phyloP scores from a whole-genome alignment of 2,888 invertebrate genomes.

The Platynereis dumerilii region DNA sequence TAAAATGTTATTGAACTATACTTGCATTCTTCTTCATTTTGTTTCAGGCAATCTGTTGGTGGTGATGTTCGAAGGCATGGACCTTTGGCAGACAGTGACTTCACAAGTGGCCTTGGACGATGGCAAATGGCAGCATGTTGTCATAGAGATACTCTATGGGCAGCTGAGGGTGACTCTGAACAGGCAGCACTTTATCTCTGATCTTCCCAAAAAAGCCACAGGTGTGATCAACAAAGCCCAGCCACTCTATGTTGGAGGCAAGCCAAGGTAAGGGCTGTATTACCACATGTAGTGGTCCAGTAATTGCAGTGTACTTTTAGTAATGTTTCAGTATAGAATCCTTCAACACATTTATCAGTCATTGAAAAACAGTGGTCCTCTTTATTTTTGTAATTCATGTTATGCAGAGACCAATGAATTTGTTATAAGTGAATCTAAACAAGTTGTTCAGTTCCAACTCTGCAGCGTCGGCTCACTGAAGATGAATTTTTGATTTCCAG shows the following conservation, averaged over 20 bases:
- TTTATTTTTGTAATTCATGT: no score
- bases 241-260: conserved; percentile 14
- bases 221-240: background rate
- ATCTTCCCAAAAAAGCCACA: conserved; percentile 4
- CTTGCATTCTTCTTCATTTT: background rate
- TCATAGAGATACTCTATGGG: conserved; percentile 93
- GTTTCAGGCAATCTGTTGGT: conserved; percentile 12
- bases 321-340: no score
- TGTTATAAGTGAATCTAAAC: no score
- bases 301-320: no score
- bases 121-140: conserved; percentile 95
- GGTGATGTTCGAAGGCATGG: conserved; percentile 6
- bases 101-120: conserved; percentile 84
- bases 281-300: no score
- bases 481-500: background rate
- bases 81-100: conserved; percentile 76
- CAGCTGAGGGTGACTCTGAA: conserved; percentile 93
- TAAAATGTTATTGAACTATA: no score
- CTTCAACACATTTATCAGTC: no score
- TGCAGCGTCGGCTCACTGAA: no score
- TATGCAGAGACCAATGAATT: no score
- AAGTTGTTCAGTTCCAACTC: no score
- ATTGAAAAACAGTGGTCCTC: no score
- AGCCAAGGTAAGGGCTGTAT: conserved; percentile 20
- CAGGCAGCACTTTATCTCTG: conserved; percentile 70